Evolutionary conservation across 2,797 vertebrate genomes (phyloP).

Genomic region (Poeciliopsis infans): DNA sequence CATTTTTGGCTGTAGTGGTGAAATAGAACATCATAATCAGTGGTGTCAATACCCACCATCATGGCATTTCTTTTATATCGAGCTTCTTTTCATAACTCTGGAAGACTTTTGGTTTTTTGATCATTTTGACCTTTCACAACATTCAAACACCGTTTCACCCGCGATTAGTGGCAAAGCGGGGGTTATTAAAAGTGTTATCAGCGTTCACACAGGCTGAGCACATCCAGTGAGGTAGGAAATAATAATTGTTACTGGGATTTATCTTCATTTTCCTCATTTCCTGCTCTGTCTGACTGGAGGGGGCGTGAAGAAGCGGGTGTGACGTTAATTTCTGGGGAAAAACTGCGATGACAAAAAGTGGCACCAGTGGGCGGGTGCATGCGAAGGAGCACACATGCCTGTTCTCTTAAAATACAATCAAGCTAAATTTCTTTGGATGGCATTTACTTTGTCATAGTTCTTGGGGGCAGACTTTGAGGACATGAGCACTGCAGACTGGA

Average conservation of each 20-base stretch:
- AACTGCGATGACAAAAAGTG: slow-evolving; percentile 47
- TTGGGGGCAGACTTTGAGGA: slow-evolving; percentile 21
- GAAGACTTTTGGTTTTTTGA: slow-evolving; percentile 48
- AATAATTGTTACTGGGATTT: slow-evolving; percentile 69
- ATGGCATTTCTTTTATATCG: slow-evolving; percentile 7
- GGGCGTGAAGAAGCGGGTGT: slow-evolving; percentile 31
- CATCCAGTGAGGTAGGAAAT: slow-evolving; percentile 55
- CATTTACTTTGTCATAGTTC: slow-evolving; percentile 41
- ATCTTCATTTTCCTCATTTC: slow-evolving; percentile 65
- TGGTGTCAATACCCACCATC: slow-evolving; percentile 4
- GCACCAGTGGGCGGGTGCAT: not conserved
- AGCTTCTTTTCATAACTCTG: slow-evolving; percentile 19
- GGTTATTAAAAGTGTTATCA: slow-evolving; percentile 70
- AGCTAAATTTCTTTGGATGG: slow-evolving; percentile 43
- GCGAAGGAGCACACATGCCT: not conserved
- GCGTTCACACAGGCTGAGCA: slow-evolving; percentile 64
- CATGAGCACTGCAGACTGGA: slow-evolving; percentile 18
- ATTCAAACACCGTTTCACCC: slow-evolving; percentile 46
- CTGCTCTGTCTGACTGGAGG: slow-evolving; percentile 59
- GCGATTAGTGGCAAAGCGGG: slow-evolving; percentile 52
- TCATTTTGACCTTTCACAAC: slow-evolving; percentile 59
- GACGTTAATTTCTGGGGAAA: slow-evolving; percentile 38
- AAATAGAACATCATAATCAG: slow-evolving; percentile 9
- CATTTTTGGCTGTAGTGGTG: slow-evolving; percentile 8
- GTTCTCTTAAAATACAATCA: slow-evolving; percentile 13